These are phyloP conservation scores for Hipposideros larvatus DNA, from an alignment of 2,797 vertebrate genomes.

Conservation along the genomic window DNA sequence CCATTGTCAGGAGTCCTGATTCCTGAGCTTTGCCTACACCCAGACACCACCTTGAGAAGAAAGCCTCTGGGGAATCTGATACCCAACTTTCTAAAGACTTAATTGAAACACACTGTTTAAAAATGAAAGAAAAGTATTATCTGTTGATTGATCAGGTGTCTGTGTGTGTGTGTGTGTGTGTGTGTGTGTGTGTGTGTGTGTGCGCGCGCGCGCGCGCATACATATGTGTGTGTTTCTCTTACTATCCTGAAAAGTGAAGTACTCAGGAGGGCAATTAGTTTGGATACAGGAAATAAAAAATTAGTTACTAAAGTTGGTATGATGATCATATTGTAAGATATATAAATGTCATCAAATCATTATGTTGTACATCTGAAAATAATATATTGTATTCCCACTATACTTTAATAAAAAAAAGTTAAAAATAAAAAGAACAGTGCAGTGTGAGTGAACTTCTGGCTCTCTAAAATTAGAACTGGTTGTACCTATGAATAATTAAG, in stretches of 20 bases:
- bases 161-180: neutral
- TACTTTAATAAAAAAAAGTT: neutral
- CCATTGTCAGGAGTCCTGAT: too few species aligned
- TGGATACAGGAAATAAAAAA: neutral
- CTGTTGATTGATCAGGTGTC: neutral
- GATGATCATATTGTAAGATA: neutral
- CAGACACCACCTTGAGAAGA: neutral
- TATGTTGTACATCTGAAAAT: neutral
- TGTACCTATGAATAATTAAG: neutral
- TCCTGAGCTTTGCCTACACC: neutral
- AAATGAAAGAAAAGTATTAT: neutral
- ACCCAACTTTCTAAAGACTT: neutral
- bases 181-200: too few species aligned
- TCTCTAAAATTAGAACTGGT: constrained; percentile 5
- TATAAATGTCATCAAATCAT: neutral
- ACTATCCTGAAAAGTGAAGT: neutral
- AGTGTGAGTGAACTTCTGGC: neutral
- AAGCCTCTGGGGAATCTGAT: neutral
- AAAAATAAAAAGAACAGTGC: neutral
- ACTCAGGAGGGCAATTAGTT: neutral
- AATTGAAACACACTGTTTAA: neutral
- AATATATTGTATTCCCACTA: neutral
- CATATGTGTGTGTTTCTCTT: neutral
- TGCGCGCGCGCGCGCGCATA: too few species aligned
- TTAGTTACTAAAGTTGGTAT: neutral